These are phyloP conservation scores for Ectropis grisescens DNA, from an alignment of 1,140 invertebrate species.

Conservation along the genomic window DNA sequence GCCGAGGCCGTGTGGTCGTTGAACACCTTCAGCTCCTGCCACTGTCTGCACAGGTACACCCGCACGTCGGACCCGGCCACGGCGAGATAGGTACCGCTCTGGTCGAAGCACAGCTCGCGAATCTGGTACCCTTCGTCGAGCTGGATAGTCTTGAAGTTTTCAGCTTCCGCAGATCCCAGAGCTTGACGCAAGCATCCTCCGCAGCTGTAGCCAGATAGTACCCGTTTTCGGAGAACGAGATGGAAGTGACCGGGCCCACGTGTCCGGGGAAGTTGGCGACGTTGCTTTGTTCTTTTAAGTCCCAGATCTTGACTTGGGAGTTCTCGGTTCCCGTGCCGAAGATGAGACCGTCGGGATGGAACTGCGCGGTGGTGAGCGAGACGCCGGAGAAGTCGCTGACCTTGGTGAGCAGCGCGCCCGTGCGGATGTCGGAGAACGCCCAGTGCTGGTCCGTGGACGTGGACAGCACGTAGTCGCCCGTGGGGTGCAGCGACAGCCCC, in stretches of 20 bases:
- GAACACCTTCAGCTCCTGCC: slow-evolving; percentile 95
- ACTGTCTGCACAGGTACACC: slow-evolving; percentile 96
- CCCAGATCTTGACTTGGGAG: slow-evolving; percentile 97
- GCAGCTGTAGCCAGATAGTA: slow-evolving; percentile 99
- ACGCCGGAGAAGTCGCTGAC: slow-evolving; percentile 80
- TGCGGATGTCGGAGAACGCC: slow-evolving; percentile 97
- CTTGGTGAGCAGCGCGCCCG: slow-evolving; percentile 91
- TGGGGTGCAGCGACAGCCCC: slow-evolving; percentile 96
- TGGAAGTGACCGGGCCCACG: slow-evolving; percentile 91
- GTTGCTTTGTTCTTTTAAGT: slow-evolving; percentile 97
- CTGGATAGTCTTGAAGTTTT: slow-evolving; percentile 99
- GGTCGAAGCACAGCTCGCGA: slow-evolving; percentile 96
- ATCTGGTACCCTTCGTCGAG: slow-evolving; percentile 94
- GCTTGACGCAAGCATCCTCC: slow-evolving; percentile 96
- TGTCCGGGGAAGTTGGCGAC: slow-evolving; percentile 99
- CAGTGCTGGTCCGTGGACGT: slow-evolving; percentile 96
- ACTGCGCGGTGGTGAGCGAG: slow-evolving; percentile 96
- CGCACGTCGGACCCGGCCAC: slow-evolving; percentile 96
- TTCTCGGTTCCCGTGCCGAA: slow-evolving; percentile 98
- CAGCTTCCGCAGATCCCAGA: slow-evolving; percentile 99
- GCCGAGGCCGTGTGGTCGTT: slow-evolving; percentile 96
- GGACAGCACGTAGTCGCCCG: slow-evolving; percentile 97
- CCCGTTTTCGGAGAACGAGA: slow-evolving; percentile 99
- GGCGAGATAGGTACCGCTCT: slow-evolving; percentile 97
- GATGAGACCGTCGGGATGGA: slow-evolving; percentile 99